Percentiles rank a stretch among this genome's conserved stretches.
Evolutionary conservation across 2,113 vertebrate genomes (phyloP).

Genomic region (Centropristis striata): DNA sequence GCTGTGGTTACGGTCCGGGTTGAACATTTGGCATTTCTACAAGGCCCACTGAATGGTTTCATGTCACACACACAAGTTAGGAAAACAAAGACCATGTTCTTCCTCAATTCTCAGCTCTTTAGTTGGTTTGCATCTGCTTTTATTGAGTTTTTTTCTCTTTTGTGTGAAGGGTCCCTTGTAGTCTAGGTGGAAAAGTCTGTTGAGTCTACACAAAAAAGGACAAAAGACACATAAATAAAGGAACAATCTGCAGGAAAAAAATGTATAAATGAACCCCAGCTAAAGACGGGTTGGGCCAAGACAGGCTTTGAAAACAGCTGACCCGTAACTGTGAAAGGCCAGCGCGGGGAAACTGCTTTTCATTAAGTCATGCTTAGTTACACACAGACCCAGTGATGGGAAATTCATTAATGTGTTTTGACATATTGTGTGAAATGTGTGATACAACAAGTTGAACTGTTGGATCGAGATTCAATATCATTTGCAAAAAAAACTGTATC

Average conservation of each 20-base stretch:
- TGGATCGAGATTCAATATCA: neutral
- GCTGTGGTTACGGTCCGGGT: neutral
- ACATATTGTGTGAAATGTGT: neutral
- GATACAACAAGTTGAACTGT: neutral
- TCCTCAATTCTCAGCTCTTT: neutral
- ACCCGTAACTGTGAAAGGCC: neutral
- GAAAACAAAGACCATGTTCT: slow-evolving; percentile 16
- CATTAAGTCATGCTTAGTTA: slow-evolving; percentile 12
- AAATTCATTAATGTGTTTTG: neutral
- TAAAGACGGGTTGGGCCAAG: neutral
- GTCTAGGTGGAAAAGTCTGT: neutral
- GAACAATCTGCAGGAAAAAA: neutral
- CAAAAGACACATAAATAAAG: neutral
- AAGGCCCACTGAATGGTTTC: neutral
- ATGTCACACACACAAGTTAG: neutral
- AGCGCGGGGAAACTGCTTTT: neutral
- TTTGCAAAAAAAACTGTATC: neutral
- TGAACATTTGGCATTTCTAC: neutral
- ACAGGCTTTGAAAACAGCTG: neutral
- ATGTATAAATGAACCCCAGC: neutral
- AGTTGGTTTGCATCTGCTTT: neutral
- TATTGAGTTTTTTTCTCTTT: neutral
- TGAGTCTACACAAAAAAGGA: neutral
- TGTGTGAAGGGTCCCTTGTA: neutral
- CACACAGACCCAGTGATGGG: neutral